Conservation (phyloP, 1,140 invertebrate species). For the Uloborus diversus region DNA sequence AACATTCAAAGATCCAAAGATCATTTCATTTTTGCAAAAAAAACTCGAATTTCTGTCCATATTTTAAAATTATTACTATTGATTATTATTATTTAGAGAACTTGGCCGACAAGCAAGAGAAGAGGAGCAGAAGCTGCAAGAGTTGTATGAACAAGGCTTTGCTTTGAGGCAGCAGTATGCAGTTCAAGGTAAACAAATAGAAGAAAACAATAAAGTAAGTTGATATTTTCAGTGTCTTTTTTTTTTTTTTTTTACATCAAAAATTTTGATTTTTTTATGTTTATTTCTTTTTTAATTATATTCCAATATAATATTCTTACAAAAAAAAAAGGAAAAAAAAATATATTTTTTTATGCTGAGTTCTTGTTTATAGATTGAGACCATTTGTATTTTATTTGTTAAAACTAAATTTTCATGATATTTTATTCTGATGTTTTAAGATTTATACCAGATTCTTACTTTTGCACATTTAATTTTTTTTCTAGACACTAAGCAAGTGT, state of each 20-base stretch:
- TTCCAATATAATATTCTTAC: neutral
- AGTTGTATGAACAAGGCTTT: slow-evolving; percentile 80
- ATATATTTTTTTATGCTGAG: no score
- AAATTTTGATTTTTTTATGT: neutral
- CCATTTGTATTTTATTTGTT: neutral
- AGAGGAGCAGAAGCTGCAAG: slow-evolving; percentile 76
- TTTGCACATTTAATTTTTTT: neutral
- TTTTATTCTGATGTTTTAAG: neutral
- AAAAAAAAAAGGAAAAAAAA: neutral
- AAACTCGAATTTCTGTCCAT: neutral
- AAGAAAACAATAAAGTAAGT: slow-evolving; percentile 64
- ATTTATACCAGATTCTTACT: neutral
- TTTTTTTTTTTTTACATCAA: neutral
- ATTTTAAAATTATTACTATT: neutral
- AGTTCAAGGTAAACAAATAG: slow-evolving; percentile 73
- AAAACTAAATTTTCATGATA: neutral
- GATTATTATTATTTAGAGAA: slow-evolving; percentile 73
- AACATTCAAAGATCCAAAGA: neutral
- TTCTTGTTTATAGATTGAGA: neutral
- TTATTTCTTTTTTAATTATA: neutral
- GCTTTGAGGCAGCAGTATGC: slow-evolving; percentile 80
- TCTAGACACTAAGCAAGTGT: no score
- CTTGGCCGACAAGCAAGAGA: slow-evolving; percentile 81
- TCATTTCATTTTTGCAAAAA: neutral
- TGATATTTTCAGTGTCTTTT: neutral